These are phyloP conservation scores for Pyrgus malvae DNA, from an alignment of 2,888 invertebrate genomes.

Conservation along the genomic window DNA sequence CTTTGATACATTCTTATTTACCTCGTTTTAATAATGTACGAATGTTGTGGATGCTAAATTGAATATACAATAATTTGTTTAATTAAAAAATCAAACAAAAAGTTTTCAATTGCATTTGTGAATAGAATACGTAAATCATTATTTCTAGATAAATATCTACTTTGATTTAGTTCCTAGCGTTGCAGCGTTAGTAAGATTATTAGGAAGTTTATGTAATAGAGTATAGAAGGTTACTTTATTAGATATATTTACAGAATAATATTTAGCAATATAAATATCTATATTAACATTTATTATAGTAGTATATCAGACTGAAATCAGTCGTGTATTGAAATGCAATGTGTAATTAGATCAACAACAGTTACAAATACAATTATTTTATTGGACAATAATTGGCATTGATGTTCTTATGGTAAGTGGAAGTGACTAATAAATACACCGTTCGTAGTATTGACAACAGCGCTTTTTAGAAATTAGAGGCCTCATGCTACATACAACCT, in stretches of 20 bases:
- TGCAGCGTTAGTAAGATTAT: slow-evolving; percentile 34
- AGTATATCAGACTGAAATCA: slow-evolving; percentile 38
- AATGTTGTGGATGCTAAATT: too few relatives aligned
- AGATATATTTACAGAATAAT: background rate
- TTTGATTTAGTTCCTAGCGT: slow-evolving; percentile 28
- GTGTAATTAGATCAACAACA: slow-evolving; percentile 57
- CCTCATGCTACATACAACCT: slow-evolving; percentile 65
- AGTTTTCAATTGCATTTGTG: background rate
- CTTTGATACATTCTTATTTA: too few relatives aligned
- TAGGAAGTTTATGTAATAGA: slow-evolving; percentile 40
- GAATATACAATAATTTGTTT: background rate
- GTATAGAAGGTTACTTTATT: slow-evolving; percentile 16
- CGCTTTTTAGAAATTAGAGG: slow-evolving; percentile 73
- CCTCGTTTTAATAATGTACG: too few relatives aligned
- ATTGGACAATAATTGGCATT: slow-evolving; percentile 70
- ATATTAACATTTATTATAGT: slow-evolving; percentile 2
- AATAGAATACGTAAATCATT: background rate
- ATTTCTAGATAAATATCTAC: background rate
- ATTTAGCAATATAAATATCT: background rate
- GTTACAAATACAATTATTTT: slow-evolving; percentile 49
- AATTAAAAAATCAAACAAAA: background rate
- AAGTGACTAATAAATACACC: slow-evolving; percentile 57
- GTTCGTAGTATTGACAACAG: slow-evolving; percentile 67
- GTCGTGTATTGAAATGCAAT: slow-evolving; percentile 55
- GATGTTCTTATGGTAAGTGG: slow-evolving; percentile 74